Evolutionary conservation across 2,797 vertebrate species (phyloP).

Genomic region (Darevskia nairensis): DNA sequence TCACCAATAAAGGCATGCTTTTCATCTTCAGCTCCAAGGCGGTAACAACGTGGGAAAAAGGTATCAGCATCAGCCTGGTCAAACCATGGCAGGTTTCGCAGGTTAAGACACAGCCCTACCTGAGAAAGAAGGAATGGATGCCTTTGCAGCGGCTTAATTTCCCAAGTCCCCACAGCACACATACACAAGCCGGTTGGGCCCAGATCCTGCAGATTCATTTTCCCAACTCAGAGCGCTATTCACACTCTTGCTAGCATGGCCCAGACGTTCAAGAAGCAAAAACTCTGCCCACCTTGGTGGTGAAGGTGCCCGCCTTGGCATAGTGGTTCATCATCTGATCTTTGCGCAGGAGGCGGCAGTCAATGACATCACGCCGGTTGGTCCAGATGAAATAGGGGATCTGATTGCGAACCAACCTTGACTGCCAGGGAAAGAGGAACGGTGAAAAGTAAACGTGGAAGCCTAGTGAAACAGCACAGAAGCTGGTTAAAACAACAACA

Average conservation of each 20-base stretch:
- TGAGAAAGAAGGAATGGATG: slow-evolving; percentile 62
- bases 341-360: slow-evolving; percentile 79
- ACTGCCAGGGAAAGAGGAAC: slow-evolving; percentile 70
- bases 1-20: slow-evolving; percentile 88
- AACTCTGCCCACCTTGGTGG: slow-evolving; percentile 85
- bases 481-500: not conserved
- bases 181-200: not conserved
- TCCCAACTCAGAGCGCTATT: not conserved
- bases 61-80: slow-evolving; percentile 83
- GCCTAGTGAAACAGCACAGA: not conserved
- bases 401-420: slow-evolving; percentile 83
- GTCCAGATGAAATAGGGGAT: slow-evolving; percentile 89
- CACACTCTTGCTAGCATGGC: not conserved
- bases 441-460: accelerated
- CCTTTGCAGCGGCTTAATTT: not conserved
- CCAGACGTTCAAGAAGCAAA: not conserved
- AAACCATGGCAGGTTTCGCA: slow-evolving; percentile 90
- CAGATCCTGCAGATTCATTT: not conserved
- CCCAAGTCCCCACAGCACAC: accelerated
- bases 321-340: slow-evolving; percentile 90
- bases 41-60: slow-evolving; percentile 93
- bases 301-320: slow-evolving; percentile 81
- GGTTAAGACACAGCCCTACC: slow-evolving; percentile 89
- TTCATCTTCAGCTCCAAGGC: slow-evolving; percentile 83
- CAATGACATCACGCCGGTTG: slow-evolving; percentile 73